Percentiles rank a stretch among this genome's conserved stretches.
These are phyloP conservation scores for Nowickia ferox DNA, from an alignment of 2,888 invertebrate genomes.

Conservation along the genomic window DNA sequence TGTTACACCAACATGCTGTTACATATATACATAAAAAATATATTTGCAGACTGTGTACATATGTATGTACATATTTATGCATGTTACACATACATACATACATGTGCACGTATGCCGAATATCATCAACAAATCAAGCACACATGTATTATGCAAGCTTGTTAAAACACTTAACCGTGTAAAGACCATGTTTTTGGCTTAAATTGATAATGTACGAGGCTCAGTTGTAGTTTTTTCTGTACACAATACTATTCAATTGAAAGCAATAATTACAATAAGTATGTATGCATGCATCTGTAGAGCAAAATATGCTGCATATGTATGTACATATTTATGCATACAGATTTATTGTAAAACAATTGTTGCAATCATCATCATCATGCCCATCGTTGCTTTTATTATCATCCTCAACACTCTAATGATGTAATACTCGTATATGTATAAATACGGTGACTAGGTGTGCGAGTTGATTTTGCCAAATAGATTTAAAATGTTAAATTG, in stretches of 20 bases:
- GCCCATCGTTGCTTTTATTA: neutral
- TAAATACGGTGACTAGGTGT: conserved; percentile 33
- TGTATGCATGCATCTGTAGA: neutral
- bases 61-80: neutral
- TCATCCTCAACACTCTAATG: conserved; percentile 14
- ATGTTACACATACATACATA: conserved; percentile 20
- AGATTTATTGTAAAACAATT: conserved; percentile 42
- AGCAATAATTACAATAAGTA: neutral
- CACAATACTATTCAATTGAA: conserved; percentile 61
- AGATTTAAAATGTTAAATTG: conserved; percentile 66
- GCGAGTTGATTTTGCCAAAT: conserved; percentile 58
- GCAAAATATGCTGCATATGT: neutral
- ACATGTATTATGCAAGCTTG: conserved; percentile 10
- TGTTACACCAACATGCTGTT: conserved; percentile 21
- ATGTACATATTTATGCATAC: neutral
- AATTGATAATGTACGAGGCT: conserved; percentile 61
- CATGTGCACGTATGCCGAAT: neutral
- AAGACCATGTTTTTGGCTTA: conserved; percentile 67
- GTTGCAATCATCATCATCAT: conserved; percentile 48
- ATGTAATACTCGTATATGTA: conserved; percentile 14
- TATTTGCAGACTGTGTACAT: neutral
- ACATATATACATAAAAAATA: neutral
- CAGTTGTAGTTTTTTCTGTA: conserved; percentile 22
- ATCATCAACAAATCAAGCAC: conserved; percentile 3
- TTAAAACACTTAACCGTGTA: conserved; percentile 58